Evolutionary conservation across 1,140 invertebrate species (phyloP).

Genomic region (Heliconius melpomene): DNA sequence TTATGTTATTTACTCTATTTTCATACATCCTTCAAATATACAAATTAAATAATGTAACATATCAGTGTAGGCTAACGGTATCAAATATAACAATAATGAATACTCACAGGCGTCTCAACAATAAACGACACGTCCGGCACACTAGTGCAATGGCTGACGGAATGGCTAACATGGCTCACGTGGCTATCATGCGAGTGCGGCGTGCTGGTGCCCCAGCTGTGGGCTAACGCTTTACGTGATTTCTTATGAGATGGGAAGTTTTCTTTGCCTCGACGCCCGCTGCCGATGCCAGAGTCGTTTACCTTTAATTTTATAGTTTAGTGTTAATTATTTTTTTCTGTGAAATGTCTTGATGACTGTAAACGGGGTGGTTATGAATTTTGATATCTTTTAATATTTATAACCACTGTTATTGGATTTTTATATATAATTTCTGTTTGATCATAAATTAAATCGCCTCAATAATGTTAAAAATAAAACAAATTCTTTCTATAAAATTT

Average conservation of each 20-base stretch:
- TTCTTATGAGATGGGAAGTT: constrained; percentile 84
- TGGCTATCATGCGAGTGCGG: constrained; percentile 44
- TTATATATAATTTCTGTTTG: too few relatives aligned
- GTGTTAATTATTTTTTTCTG: not conserved
- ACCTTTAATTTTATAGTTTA: constrained; percentile 41
- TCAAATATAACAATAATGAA: not conserved
- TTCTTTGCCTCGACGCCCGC: constrained; percentile 83
- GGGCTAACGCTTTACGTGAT: constrained; percentile 88
- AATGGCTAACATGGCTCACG: not conserved
- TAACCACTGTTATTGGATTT: too few relatives aligned
- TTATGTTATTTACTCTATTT: too few relatives aligned
- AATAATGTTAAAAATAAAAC: too few relatives aligned
- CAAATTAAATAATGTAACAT: too few relatives aligned
- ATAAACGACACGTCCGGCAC: constrained; percentile 84
- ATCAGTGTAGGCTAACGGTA: not conserved
- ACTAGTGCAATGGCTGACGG: not conserved
- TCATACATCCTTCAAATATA: too few relatives aligned
- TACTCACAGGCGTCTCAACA: constrained; percentile 88
- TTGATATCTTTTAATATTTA: too few relatives aligned
- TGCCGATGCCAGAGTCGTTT: constrained; percentile 74
- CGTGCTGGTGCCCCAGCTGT: constrained; percentile 85
- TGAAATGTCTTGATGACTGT: not conserved
- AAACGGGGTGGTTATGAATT: not conserved
- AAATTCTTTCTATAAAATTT: too few relatives aligned
- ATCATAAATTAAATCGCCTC: too few relatives aligned